phyloP scores from a whole-genome alignment of 2,888 invertebrate genomes.

The Ceriagrion tenellum region DNA sequence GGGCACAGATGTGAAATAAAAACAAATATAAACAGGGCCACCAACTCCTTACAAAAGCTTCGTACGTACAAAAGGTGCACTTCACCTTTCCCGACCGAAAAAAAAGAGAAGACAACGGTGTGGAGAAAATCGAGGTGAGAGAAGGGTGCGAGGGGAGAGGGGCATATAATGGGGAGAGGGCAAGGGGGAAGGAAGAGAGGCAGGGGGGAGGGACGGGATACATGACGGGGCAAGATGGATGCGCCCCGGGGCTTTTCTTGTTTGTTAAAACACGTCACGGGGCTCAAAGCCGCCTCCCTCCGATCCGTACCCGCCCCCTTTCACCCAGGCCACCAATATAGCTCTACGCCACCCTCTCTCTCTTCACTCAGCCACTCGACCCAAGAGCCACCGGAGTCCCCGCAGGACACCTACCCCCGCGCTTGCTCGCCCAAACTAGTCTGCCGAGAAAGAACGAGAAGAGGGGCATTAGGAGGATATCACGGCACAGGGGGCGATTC shows the following conservation, averaged over 20 bases:
- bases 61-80: not conserved
- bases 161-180: not conserved
- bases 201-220: not conserved
- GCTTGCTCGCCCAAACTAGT: not conserved
- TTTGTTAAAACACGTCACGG: constrained; percentile 51
- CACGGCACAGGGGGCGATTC: too few relatives aligned
- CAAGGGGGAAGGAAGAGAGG: not conserved
- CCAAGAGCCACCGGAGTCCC: not conserved
- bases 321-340: not conserved
- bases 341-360: too few relatives aligned
- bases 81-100: not conserved
- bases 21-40: not conserved
- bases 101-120: not conserved
- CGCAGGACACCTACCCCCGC: not conserved
- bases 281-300: constrained; percentile 16
- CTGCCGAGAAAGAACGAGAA: not conserved
- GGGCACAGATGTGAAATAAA: not conserved
- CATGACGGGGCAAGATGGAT: constrained; percentile 33
- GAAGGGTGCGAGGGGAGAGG: not conserved
- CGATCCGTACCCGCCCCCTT: not conserved
- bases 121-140: not conserved
- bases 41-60: not conserved
- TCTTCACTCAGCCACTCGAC: not conserved
- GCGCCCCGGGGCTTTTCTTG: constrained; percentile 29
- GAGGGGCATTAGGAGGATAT: not conserved